A percentile compares a stretch with the other conserved stretches of the same genome.
These are phyloP conservation scores for Rhimphoctona megacephalus DNA, from an alignment of 2,888 invertebrate species.

Conservation along the genomic window DNA sequence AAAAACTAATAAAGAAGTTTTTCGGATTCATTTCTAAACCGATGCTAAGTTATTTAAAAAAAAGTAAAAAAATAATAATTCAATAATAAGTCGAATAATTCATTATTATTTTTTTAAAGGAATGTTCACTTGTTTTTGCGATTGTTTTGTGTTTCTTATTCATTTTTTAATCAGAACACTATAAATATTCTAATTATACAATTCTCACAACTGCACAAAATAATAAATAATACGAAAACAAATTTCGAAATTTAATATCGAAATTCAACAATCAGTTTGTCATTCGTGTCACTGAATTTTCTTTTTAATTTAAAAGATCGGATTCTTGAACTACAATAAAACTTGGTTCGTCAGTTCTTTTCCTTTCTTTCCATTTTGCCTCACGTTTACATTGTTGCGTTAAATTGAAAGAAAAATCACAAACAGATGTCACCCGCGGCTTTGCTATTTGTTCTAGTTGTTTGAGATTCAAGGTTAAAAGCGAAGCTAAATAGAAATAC, in stretches of 20 bases:
- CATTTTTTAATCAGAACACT: no score
- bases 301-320: neutral
- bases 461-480: neutral
- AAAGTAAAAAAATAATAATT: no score
- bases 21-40: no score
- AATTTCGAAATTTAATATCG: neutral
- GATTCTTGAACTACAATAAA: neutral
- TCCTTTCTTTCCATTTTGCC: neutral
- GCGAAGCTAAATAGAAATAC: neutral
- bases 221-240: neutral
- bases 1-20: no score
- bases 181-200: no score
- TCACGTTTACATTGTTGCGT: slow-evolving; percentile 1
- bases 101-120: no score
- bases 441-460: neutral
- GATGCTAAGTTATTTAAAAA: no score
- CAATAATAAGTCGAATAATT: no score
- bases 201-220: neutral
- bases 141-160: no score
- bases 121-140: no score
- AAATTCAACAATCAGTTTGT: neutral
- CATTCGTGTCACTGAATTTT: neutral
- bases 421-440: slow-evolving; percentile 5
- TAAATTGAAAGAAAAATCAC: slow-evolving; percentile 2
- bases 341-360: neutral